Percentiles rank a stretch among this genome's conserved stretches.
Evolutionary conservation across 2,113 vertebrate species (phyloP).

Genomic region (Crypturellus undulatus): DNA sequence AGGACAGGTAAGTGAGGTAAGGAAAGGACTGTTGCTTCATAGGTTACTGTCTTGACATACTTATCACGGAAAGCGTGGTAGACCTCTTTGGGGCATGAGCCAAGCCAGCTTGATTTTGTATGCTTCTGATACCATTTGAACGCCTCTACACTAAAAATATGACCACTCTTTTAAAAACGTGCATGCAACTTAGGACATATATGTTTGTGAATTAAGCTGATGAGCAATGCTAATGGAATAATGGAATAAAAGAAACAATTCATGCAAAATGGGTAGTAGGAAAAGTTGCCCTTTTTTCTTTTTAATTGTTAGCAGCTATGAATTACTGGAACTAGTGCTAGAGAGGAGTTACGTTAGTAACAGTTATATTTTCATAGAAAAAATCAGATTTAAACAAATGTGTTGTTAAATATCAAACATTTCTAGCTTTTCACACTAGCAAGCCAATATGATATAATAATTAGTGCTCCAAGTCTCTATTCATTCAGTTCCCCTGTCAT

Average conservation of each 20-base stretch:
- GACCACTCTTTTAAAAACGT: background rate
- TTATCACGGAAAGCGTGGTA: background rate
- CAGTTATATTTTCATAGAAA: background rate
- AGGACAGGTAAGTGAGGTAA: background rate
- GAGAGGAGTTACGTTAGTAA: background rate
- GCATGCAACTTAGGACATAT: background rate
- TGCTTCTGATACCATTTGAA: background rate
- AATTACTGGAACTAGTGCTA: background rate
- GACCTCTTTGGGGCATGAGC: background rate
- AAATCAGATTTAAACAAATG: background rate
- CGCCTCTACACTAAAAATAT: background rate
- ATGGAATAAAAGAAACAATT: background rate
- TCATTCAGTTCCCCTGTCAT: background rate
- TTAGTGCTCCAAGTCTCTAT: background rate
- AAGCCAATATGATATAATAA: background rate
- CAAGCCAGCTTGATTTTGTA: background rate
- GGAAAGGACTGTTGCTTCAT: background rate
- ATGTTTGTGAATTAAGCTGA: background rate
- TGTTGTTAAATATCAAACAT: background rate
- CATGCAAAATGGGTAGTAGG: background rate
- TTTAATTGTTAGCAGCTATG: background rate
- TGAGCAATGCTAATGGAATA: background rate
- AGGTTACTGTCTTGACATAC: background rate
- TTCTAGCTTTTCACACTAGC: background rate
- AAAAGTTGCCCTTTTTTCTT: background rate